A percentile compares a stretch with the other conserved stretches of the same genome.
These are phyloP conservation scores for Rhabdornis inornatus DNA, from an alignment of 2,113 vertebrate genomes.

Conservation along the genomic window DNA sequence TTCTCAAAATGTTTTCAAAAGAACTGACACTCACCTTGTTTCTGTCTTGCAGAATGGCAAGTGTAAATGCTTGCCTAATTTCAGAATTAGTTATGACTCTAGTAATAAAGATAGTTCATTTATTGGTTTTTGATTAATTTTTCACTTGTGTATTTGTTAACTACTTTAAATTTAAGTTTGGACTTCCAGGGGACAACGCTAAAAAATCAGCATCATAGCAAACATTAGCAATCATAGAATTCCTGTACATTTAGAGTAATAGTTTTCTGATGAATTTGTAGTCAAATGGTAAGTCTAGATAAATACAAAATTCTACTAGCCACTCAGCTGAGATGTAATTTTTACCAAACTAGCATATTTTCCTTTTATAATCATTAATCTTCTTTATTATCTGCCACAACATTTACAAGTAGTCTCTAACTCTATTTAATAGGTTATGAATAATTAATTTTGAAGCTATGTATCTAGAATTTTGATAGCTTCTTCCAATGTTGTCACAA, in stretches of 20 bases:
- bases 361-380: not conserved
- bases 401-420: not conserved
- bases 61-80: not conserved
- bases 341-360: not conserved
- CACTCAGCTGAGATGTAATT: not conserved
- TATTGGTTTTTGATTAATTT: not conserved
- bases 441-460: not conserved
- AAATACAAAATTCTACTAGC: not conserved
- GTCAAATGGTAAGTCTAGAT: not conserved
- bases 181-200: not conserved
- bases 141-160: not conserved
- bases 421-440: not conserved
- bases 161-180: not conserved
- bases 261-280: not conserved
- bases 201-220: not conserved
- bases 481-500: not conserved
- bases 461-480: not conserved
- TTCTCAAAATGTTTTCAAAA: not conserved
- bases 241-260: not conserved
- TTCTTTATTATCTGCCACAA: not conserved
- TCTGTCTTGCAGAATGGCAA: not conserved
- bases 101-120: not conserved
- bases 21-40: not conserved
- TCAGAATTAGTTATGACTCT: not conserved
- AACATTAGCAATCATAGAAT: not conserved